Evolutionary conservation across 2,113 vertebrate species (phyloP).

Genomic region (Cercopithecus mona): DNA sequence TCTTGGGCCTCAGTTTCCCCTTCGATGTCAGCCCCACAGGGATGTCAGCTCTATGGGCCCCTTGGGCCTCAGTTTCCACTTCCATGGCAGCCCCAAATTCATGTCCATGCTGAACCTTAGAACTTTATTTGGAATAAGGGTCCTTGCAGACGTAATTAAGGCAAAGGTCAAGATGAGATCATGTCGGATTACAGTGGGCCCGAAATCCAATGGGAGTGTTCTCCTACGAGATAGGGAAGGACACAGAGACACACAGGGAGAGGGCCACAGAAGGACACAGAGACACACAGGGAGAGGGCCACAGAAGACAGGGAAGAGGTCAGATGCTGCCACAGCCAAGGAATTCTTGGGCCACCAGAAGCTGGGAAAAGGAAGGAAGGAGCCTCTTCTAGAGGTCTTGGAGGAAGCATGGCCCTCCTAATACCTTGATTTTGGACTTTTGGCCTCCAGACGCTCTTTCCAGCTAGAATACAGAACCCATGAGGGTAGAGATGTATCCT

Average conservation of each 20-base stretch:
- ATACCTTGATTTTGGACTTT: neutral
- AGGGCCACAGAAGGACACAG: no score
- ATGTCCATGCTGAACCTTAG: neutral
- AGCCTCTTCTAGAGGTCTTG: rapidly evolving
- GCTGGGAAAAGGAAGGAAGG: neutral
- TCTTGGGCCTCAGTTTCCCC: neutral
- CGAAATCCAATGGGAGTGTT: neutral
- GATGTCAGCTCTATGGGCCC: neutral
- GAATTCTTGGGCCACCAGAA: neutral
- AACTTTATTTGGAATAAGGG: neutral
- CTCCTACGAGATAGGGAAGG: neutral
- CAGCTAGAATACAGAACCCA: rapidly evolving
- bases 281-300: neutral
- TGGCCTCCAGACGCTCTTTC: neutral
- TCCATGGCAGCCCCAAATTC: neutral
- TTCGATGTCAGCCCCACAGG: neutral
- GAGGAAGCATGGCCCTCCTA: rapidly evolving
- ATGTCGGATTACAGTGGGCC: neutral
- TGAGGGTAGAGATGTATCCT: neutral
- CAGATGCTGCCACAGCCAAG: neutral
- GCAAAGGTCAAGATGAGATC: neutral
- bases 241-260: neutral
- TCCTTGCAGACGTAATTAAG: neutral
- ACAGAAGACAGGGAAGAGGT: neutral
- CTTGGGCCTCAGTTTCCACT: neutral